phyloP scores from a whole-genome alignment of 2,888 invertebrate species.

The Ichneumon xanthorius region DNA sequence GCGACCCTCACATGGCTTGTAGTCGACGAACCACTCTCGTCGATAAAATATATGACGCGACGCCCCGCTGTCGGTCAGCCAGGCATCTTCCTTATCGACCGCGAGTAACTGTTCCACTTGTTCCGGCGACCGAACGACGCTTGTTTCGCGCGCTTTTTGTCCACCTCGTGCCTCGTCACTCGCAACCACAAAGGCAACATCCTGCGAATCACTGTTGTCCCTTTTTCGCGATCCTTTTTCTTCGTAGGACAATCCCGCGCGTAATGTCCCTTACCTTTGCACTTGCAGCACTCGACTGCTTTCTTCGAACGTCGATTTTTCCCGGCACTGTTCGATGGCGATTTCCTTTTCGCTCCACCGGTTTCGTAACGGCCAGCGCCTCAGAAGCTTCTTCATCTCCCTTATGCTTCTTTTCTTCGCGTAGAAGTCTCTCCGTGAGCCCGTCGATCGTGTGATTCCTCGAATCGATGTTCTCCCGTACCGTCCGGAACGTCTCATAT shows the following conservation, averaged over 20 bases:
- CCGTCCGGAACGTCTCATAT: not conserved
- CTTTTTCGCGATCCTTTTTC: not conserved
- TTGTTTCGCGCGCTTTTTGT: not conserved
- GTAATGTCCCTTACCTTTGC: constrained; percentile 31
- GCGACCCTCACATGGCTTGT: constrained; percentile 43
- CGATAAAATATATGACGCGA: constrained; percentile 30
- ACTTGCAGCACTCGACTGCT: constrained; percentile 33
- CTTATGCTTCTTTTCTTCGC: constrained; percentile 10
- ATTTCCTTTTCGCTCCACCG: not conserved
- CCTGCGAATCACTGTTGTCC: not conserved
- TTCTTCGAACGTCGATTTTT: constrained; percentile 21
- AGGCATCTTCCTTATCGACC: constrained; percentile 18
- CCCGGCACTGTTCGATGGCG: not conserved
- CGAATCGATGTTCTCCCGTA: not conserved
- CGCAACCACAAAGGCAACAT: constrained; percentile 11
- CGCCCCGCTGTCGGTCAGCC: constrained; percentile 58
- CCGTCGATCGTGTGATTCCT: not conserved
- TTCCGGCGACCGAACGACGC: not conserved
- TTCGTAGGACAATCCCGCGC: constrained; percentile 32
- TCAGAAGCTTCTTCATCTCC: not conserved
- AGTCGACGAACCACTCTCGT: constrained; percentile 52
- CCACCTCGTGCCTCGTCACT: not conserved
- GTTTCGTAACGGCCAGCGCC: constrained; percentile 5
- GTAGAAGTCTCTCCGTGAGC: constrained; percentile 17
- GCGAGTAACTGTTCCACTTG: constrained; percentile 4